Percentiles rank a stretch among this genome's conserved stretches.
Conservation (phyloP, 2,888 invertebrate species). For the Rhagonycha fulva region DNA sequence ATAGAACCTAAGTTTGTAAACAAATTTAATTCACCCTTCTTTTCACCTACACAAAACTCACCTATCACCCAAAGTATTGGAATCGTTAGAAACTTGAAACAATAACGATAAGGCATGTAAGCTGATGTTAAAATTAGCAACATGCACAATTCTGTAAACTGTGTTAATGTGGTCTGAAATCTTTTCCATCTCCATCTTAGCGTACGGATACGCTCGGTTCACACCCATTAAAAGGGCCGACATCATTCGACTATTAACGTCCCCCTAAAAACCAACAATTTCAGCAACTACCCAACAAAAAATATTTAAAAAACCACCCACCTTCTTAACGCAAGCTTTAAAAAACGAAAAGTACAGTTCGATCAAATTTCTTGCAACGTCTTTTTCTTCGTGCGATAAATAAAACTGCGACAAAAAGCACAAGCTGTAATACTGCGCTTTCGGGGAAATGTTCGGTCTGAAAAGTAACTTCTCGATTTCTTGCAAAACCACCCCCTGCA, state of each 20-base stretch:
- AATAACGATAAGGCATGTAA: conserved; percentile 63
- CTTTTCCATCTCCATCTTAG: conserved; percentile 64
- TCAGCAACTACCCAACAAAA: not conserved
- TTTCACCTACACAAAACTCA: conserved; percentile 41
- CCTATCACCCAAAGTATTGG: conserved; percentile 61
- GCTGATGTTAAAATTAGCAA: conserved; percentile 74
- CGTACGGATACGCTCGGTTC: conserved; percentile 83
- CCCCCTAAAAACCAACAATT: conserved; percentile 58
- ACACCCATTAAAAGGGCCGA: conserved; percentile 81
- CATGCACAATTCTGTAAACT: conserved; percentile 80
- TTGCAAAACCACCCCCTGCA: conserved; percentile 84
- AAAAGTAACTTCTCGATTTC: conserved; percentile 92
- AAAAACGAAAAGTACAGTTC: conserved; percentile 95
- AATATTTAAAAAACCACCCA: conserved; percentile 38
- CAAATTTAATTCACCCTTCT: not conserved
- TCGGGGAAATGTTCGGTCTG: conserved; percentile 76
- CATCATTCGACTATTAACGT: conserved; percentile 83
- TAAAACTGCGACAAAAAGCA: conserved; percentile 90
- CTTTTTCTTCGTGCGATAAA: conserved; percentile 71
- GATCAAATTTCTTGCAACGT: conserved; percentile 82
- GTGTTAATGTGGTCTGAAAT: conserved; percentile 72
- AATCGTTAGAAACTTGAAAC: conserved; percentile 64
- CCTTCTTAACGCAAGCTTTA: conserved; percentile 86
- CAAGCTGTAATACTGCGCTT: conserved; percentile 91
- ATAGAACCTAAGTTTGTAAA: conserved; percentile 69